Evolutionary conservation across 2,888 invertebrate species (phyloP).

Genomic region (Cotesia congregata): DNA sequence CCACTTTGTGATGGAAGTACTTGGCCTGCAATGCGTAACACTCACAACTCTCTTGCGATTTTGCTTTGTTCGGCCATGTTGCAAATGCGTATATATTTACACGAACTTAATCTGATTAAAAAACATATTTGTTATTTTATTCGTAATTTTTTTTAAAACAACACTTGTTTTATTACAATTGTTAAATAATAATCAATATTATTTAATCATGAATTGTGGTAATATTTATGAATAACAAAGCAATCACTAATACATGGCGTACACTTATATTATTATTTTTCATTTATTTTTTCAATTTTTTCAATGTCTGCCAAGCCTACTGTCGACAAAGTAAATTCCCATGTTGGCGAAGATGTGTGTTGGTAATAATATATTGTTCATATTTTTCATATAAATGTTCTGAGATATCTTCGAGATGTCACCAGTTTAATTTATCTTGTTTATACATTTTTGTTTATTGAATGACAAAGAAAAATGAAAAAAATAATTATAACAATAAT

Average conservation of each 20-base stretch:
- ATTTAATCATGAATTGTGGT: not conserved
- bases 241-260: slow-evolving; percentile 13
- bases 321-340: not conserved
- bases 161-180: not conserved
- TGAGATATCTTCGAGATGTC: not conserved
- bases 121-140: not conserved
- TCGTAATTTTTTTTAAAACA: not conserved
- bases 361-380: not conserved
- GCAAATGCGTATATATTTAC: slow-evolving; percentile 67
- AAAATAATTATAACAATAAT: not conserved
- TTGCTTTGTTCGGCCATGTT: slow-evolving; percentile 63
- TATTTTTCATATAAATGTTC: not conserved
- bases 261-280: not conserved
- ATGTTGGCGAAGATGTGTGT: not conserved
- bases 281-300: not conserved
- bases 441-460: not conserved
- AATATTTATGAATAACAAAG: slow-evolving; percentile 10
- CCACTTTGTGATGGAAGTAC: slow-evolving; percentile 8
- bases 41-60: slow-evolving; percentile 44
- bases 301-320: not conserved
- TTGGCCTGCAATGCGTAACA: slow-evolving; percentile 33
- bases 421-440: not conserved
- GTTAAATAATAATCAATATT: not conserved
- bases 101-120: slow-evolving; percentile 23
- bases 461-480: not conserved